Base-by-base conservation (phyloP, 2,797 vertebrate genomes). In the Malacoctenus gilli region DNA sequence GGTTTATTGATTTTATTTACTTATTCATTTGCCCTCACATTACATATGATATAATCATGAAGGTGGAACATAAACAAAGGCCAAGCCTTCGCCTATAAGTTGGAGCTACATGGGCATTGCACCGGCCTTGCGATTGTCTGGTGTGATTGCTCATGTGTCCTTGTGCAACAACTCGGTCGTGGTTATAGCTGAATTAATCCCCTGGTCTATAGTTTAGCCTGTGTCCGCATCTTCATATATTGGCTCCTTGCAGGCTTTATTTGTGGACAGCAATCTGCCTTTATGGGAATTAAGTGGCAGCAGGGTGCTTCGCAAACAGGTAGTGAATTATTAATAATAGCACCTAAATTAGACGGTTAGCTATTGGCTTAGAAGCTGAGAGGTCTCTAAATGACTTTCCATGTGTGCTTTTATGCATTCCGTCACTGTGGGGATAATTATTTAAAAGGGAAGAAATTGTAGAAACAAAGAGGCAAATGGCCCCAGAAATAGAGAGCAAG, bases 351-450 rank as follows among this genome's bases (percentile, higher is more conserved):
- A 73, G 61, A 59, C 51, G 57, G 35, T 69, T 72, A 52, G 54
- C 75, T 61, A 77, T 39, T 76, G 46, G 48, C 60, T 40, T 44
- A 46, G 38, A 64, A 35, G 37, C 36, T 6, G 6, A 5, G 50
- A 68, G 41, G 36, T 59, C 35, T 25, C 23, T 23, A 19, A 51
- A n/a, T 58, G 22, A 59, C 21, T 68, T 20, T 60, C 13, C 43
- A 7, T 59, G 58, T 59, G 31, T 48, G 25, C 44, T n/a, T 16
- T 42, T 59, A 43, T 69, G 35, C 44, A 3, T 55, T 62, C 41
- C 68, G 42, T 56, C 74, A 72, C 70, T 31, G 16, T 43, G 66
- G 65, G 69, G 58, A 74, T 79, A 69, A 80, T 85, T 81, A 75
- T 78, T 77, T 55, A 66, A 52, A 71, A 59, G 53, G 28, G 57